Conservation (phyloP, 2,797 vertebrate genomes). For the Oryzias sinensis region DNA sequence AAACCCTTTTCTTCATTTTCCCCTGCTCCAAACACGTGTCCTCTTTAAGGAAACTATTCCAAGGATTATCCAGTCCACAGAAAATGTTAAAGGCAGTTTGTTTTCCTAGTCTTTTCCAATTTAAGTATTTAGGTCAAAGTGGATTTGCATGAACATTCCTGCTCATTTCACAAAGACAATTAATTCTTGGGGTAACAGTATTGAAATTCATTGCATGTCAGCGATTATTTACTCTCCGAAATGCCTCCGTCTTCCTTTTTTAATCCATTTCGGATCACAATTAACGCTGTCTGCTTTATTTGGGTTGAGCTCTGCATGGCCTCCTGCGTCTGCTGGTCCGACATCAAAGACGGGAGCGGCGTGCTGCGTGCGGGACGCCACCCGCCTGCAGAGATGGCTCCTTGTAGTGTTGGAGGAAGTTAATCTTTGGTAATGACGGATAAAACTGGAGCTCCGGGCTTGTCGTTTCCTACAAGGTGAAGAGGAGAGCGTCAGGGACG, state of each 20-base stretch:
- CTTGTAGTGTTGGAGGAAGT: constrained; percentile 3
- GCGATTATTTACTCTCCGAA: constrained; percentile 28
- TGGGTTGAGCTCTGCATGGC: constrained; percentile 7
- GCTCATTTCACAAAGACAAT: constrained; percentile 41
- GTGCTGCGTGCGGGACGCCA: constrained; percentile 6
- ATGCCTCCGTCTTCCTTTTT: constrained; percentile 24
- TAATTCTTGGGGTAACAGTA: constrained; percentile 41
- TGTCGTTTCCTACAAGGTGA: constrained; percentile 4
- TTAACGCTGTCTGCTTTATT: constrained; percentile 36
- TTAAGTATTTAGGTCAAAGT: constrained; percentile 32
- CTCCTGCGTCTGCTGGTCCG: constrained; percentile 17
- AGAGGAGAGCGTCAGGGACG: background rate
- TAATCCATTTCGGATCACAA: constrained; percentile 20
- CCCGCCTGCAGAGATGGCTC: constrained; percentile 24
- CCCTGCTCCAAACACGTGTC: background rate
- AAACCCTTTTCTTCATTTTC: background rate
- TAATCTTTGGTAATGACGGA: constrained; percentile 40
- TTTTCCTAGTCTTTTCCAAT: background rate
- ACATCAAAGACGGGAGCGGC: constrained; percentile 33
- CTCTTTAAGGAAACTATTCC: background rate
- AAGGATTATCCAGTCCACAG: background rate
- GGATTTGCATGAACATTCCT: constrained; percentile 28
- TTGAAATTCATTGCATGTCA: constrained; percentile 33
- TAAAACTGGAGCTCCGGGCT: constrained; percentile 10
- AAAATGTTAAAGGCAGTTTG: constrained; percentile 5